These are phyloP conservation scores for Gallirallus australis DNA, from an alignment of 2,797 vertebrate species.

Conservation along the genomic window DNA sequence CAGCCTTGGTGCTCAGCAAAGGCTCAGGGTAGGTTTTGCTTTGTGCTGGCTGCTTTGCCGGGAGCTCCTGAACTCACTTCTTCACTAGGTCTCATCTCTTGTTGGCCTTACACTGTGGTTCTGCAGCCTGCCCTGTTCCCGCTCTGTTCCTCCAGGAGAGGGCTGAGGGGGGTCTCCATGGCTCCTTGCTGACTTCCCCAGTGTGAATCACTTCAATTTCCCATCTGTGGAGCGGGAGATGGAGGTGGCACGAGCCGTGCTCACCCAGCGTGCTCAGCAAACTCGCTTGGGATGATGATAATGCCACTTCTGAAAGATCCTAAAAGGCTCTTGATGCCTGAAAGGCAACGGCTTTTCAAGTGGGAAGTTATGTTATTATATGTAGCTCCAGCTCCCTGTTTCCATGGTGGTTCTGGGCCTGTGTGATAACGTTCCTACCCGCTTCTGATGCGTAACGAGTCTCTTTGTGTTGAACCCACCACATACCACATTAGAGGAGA, in stretches of 20 bases:
- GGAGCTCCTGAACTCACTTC: not conserved
- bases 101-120: not conserved
- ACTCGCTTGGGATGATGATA: not conserved
- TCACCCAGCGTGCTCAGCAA: not conserved
- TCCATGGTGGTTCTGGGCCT: not conserved
- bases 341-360: not conserved
- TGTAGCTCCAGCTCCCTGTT: not conserved
- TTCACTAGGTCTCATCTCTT: not conserved
- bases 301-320: not conserved
- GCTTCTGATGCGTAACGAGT: fast-evolving
- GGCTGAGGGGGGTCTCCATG: not conserved
- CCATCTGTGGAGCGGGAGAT: not conserved
- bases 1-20: not conserved
- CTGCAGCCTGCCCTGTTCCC: not conserved
- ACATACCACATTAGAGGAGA: fast-evolving
- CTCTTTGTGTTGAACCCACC: not conserved
- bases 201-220: not conserved
- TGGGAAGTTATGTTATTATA: not conserved
- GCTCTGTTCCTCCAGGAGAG: not conserved
- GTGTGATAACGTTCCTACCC: fast-evolving
- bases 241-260: not conserved
- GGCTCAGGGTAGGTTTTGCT: not conserved
- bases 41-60: not conserved
- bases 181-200: not conserved
- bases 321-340: not conserved